Percentiles rank a stretch among this genome's conserved stretches.
These are phyloP conservation scores for Punctoribates punctum DNA, from an alignment of 2,888 invertebrate species.

Conservation along the genomic window DNA sequence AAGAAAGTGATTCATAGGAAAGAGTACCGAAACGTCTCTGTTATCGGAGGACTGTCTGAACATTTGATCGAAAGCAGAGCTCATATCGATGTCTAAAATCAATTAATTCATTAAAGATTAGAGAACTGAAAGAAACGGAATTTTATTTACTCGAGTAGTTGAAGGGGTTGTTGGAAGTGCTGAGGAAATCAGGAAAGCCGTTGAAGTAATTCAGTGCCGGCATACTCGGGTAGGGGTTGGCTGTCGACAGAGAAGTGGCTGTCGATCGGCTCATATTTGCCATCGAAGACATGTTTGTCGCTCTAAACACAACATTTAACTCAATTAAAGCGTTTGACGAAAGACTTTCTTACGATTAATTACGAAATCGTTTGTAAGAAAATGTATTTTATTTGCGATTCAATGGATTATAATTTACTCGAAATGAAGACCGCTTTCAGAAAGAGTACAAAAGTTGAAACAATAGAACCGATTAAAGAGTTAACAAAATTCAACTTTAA, in stretches of 20 bases:
- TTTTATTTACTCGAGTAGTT: slow-evolving; percentile 5
- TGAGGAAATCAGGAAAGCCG: slow-evolving; percentile 8
- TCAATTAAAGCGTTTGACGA: too few species aligned
- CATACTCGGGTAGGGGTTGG: neutral
- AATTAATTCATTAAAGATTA: neutral
- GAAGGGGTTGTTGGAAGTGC: neutral
- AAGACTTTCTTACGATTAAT: too few species aligned
- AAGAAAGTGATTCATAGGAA: neutral
- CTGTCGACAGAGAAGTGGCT: neutral
- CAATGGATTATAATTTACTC: neutral
- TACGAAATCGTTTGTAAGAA: neutral
- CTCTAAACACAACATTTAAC: too few species aligned
- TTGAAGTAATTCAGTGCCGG: neutral
- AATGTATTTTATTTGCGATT: neutral
- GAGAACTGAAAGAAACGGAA: neutral
- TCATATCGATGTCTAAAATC: slow-evolving; percentile 18
- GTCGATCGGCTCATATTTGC: slow-evolving; percentile 8
- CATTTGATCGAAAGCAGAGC: neutral
- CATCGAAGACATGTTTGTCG: neutral
- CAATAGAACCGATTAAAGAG: neutral
- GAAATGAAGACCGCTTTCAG: too few species aligned
- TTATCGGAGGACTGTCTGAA: neutral
- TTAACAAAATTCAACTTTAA: neutral
- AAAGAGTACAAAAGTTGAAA: too few species aligned
- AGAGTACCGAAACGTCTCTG: neutral